Evolutionary conservation across 1,140 invertebrate species (phyloP), one percentile per base, ranked within the genome.

Genomic region (Berghia stephanieae): DNA sequence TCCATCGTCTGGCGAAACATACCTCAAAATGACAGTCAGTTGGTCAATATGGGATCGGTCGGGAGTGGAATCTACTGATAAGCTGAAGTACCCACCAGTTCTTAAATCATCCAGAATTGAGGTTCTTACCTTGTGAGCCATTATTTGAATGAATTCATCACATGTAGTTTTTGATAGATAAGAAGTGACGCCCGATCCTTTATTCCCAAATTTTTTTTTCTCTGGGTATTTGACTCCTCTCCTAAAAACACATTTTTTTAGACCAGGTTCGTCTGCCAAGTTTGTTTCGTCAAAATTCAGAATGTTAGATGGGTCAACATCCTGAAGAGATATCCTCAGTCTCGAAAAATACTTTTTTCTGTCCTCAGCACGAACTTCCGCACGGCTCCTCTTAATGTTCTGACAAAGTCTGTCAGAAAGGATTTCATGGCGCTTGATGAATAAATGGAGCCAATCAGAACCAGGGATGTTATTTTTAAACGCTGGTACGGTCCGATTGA

Each of bases 261-360:
- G 80, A 31, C 86, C 86, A 4, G 87, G 89, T 77, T 90, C 87
- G 83, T 90, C 88, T 10, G 77, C 79, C 4, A 90, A 52, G 77
- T 90, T 90, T 6, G 88, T 90, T 81, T 90, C 89, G 78, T 89
- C 88, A 77, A 88, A 90, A 38, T 75, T 75, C 21, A 75, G 8
- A 42, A 75, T 57, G 44, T 75, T 57, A 10, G n/a, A 8, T n/a
- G 44, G 55, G 36, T 49, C 49, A 44, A 75, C 72, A 75, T 21
- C 72, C 8, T 69, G 27, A 10, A 42, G 18, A 69, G 67, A 38
- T 10, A 6, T 42, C 10, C 31, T 42, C 31, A 40, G 40, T 13
- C 40, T 69, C 5, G 31, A 24, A 42, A 69, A 69, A 42, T 69
- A 69, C 27, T 31, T 16, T 38, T 69, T 63, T 8, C 18, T 31